Evolutionary conservation across 2,888 invertebrate species (phyloP), one percentile per base, ranked within the genome.

Genomic region (Agrilus cyanescens): DNA sequence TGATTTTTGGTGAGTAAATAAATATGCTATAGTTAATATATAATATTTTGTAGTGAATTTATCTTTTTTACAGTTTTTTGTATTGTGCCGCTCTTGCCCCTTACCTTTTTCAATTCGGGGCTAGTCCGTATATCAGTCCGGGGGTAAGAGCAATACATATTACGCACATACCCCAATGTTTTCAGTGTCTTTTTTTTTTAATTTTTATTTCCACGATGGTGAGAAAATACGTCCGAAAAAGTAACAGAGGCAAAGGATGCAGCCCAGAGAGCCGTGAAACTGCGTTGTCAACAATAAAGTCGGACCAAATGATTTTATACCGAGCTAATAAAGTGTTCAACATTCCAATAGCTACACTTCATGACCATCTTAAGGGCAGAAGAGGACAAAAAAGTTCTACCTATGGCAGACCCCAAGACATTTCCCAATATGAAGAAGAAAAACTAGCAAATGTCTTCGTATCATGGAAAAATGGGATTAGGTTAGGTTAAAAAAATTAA

Each of bases 61-160:
- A n/a, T n/a, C n/a, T n/a, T n/a, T n/a, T n/a, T n/a, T n/a, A n/a
- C n/a, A n/a, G 34, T 44, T 44, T 44, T 32, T 44, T 40, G 16
- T 25, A 37, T 12, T 44, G 37, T 31, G 41, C n/a, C 37, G 44
- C 44, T 37, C 41, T 44, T 40, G 32, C 44, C 37, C 37, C 37
- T 29, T 25, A 40, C 20, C 37, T 40, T 44, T 31, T 31, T n/a
- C 18, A 12, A 14, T n/a, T 18, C 29, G 44, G 44, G 40, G 40
- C 32, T 31, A 45, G 38, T 37, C 36, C 34, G 18, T 18, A 5
- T 5, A 18, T 18, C 5, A 4, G 4, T 18, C 18, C 18, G n/a
- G 18, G 30, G 10, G 32, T 30, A 35, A 32, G 32, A 12, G 32
- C 32, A 32, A 4, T 12, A n/a, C 6, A 12, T 13, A 32, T 12